A percentile compares a stretch with the other conserved stretches of the same genome.
Conservation (phyloP, 2,113 vertebrate genomes). For the Mormyrus iriodes region DNA sequence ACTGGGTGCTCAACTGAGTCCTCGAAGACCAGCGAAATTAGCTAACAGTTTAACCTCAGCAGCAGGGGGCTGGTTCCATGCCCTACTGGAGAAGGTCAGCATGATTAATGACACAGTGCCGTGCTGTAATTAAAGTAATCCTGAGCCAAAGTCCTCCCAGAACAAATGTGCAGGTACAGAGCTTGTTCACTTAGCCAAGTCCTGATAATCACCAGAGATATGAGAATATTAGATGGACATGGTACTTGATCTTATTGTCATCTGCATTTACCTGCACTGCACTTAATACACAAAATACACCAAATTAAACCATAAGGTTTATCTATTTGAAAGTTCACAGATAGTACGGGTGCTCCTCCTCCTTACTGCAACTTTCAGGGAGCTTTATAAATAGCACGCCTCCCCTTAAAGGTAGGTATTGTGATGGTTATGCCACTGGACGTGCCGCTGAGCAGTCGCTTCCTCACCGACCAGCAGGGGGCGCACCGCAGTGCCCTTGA, state of each 20-base stretch:
- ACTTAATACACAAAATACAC: background rate
- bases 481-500: background rate
- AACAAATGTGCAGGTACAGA: background rate
- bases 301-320: background rate
- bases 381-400: background rate
- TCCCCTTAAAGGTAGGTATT: background rate
- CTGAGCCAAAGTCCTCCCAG: background rate
- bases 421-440: background rate
- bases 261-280: background rate
- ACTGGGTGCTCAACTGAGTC: background rate
- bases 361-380: too few relatives aligned
- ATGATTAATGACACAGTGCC: background rate
- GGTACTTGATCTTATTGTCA: background rate
- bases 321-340: background rate
- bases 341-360: background rate
- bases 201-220: background rate
- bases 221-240: background rate
- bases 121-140: constrained; percentile 2
- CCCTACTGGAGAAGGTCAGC: background rate
- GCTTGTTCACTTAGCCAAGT: background rate
- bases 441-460: background rate
- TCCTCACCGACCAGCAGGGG: background rate
- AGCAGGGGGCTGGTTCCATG: background rate
- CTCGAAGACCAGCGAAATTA: background rate
- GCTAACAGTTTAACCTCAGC: constrained; percentile 14